Percentiles rank a stretch among this genome's conserved stretches.
These are phyloP conservation scores for Hapalemur alaotrensis DNA, from an alignment of 2,797 vertebrate genomes.

Conservation along the genomic window DNA sequence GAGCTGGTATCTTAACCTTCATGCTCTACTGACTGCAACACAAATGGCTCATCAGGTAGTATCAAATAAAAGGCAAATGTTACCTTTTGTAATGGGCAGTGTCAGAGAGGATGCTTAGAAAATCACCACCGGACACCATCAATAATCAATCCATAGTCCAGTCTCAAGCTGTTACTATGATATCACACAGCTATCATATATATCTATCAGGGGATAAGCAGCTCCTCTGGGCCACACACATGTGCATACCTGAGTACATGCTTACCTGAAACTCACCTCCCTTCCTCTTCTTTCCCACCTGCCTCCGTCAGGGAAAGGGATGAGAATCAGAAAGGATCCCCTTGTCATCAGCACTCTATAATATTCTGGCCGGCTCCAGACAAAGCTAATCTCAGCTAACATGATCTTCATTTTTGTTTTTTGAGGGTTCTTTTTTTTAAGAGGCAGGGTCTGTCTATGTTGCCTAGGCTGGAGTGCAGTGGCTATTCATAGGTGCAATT, in stretches of 20 bases:
- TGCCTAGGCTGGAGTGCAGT: neutral
- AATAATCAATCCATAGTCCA: neutral
- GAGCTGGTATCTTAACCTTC: neutral
- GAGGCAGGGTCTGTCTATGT: neutral
- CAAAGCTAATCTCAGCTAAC: neutral
- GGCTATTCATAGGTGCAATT: neutral
- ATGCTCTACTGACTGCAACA: neutral
- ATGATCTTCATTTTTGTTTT: neutral
- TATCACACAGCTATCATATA: neutral
- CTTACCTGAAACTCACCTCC: neutral
- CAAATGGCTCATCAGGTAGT: neutral
- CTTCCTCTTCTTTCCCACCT: neutral
- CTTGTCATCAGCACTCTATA: neutral
- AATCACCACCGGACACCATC: neutral
- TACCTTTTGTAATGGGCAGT: neutral
- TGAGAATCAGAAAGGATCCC: neutral
- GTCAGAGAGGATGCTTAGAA: neutral
- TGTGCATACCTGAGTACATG: neutral
- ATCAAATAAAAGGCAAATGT: neutral
- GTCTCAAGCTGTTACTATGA: neutral
- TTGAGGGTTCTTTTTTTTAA: neutral
- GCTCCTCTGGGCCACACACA: neutral
- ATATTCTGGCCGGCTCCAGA: neutral
- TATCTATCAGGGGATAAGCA: neutral
- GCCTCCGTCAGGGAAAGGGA: neutral